phyloP scores from a whole-genome alignment of 2,888 invertebrate species.

The Ceramica pisi region DNA sequence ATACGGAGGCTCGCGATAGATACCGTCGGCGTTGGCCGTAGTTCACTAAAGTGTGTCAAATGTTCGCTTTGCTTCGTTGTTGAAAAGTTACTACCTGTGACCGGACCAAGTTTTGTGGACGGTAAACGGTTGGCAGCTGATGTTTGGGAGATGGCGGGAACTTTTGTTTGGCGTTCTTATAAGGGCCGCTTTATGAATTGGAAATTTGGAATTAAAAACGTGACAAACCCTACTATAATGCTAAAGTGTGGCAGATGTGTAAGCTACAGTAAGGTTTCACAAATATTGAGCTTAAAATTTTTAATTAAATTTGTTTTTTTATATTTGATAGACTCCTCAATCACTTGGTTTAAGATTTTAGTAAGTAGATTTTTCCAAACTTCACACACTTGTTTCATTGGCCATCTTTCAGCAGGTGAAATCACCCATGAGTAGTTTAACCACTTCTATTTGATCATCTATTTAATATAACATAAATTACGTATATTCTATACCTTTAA shows the following conservation, averaged over 20 bases:
- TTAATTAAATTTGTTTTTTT: too few relatives aligned
- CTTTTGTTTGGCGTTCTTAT: neutral
- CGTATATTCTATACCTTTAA: too few relatives aligned
- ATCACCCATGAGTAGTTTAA: neutral
- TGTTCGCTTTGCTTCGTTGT: slow-evolving; percentile 40
- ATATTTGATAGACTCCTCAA: too few relatives aligned
- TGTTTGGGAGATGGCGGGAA: neutral
- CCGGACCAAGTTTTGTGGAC: slow-evolving; percentile 16
- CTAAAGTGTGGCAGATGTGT: too few relatives aligned
- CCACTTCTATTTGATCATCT: too few relatives aligned
- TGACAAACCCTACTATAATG: too few relatives aligned
- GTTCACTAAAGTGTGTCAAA: slow-evolving; percentile 65
- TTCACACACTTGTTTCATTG: neutral
- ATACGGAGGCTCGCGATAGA: slow-evolving; percentile 65
- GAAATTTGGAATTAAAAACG: too few relatives aligned
- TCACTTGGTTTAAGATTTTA: neutral
- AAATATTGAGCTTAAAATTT: too few relatives aligned
- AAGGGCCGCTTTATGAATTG: neutral
- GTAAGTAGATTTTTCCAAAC: neutral
- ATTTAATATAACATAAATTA: too few relatives aligned
- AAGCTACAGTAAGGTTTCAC: too few relatives aligned
- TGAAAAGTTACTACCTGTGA: slow-evolving; percentile 17
- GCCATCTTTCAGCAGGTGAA: neutral
- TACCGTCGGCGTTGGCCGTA: slow-evolving; percentile 47
- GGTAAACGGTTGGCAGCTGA: slow-evolving; percentile 2